Evolutionary conservation across 2,888 invertebrate species (phyloP).

Genomic region (Noctua janthina): DNA sequence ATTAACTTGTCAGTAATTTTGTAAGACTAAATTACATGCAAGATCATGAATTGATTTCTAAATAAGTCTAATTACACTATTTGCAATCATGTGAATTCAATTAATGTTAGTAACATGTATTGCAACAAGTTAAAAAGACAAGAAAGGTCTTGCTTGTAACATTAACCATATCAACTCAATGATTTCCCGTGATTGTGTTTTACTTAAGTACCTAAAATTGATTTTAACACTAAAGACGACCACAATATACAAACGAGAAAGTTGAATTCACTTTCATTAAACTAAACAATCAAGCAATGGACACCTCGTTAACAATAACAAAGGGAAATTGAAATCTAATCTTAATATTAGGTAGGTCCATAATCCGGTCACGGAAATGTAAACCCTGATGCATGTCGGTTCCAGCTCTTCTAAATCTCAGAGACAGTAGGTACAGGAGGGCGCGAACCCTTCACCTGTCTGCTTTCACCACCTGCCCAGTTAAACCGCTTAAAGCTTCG

Average conservation of each 20-base stretch:
- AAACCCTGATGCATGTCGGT: slow-evolving; percentile 14
- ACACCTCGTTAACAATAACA: neutral
- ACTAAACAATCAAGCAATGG: neutral
- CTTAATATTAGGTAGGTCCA: neutral
- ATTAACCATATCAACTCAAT: neutral
- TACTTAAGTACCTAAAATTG: too few species aligned
- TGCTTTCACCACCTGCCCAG: slow-evolving; percentile 75
- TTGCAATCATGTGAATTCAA: slow-evolving; percentile 40
- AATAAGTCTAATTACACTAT: slow-evolving; percentile 17
- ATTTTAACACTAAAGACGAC: neutral
- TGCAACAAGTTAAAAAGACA: neutral
- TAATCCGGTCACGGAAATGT: slow-evolving; percentile 6
- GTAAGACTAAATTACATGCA: slow-evolving; percentile 43
- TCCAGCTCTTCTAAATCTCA: slow-evolving; percentile 40
- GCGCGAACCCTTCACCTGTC: slow-evolving; percentile 79
- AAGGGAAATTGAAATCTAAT: slow-evolving; percentile 7
- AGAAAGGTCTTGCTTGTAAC: neutral
- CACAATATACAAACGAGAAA: neutral
- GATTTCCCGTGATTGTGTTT: neutral
- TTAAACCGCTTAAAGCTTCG: slow-evolving; percentile 78
- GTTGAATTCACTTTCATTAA: neutral
- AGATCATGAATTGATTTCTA: slow-evolving; percentile 49
- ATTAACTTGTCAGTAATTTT: slow-evolving; percentile 51
- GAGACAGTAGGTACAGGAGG: slow-evolving; percentile 42
- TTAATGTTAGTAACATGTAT: neutral